These are phyloP conservation scores for Eupeodes luniger DNA, from an alignment of 2,888 invertebrate genomes.

Conservation along the genomic window DNA sequence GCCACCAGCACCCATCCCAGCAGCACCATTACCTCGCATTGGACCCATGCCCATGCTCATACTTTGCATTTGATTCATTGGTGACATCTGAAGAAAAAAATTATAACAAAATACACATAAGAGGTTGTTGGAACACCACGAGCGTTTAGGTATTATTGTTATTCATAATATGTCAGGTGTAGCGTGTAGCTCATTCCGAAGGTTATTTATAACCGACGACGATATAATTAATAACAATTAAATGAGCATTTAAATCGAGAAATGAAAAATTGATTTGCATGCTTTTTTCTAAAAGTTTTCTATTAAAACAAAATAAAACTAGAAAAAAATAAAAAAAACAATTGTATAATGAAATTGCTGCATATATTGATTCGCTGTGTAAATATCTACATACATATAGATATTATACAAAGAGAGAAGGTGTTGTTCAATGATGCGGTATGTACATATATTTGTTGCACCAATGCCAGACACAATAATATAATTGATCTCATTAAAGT, in stretches of 20 bases:
- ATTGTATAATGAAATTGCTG: constrained; percentile 56
- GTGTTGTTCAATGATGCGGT: constrained; percentile 40
- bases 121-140: constrained; percentile 27
- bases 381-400: constrained; percentile 3
- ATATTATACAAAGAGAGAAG: constrained; percentile 12
- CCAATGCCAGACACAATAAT: constrained; percentile 63
- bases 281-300: constrained; percentile 38
- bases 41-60: constrained; percentile 88
- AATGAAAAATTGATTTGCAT: constrained; percentile 73
- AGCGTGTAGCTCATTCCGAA: constrained; percentile 50
- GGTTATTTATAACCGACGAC: constrained; percentile 66
- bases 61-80: constrained; percentile 90
- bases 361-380: constrained; percentile 39
- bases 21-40: constrained; percentile 77
- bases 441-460: constrained; percentile 43
- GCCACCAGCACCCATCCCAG: constrained; percentile 66
- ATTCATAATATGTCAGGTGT: constrained; percentile 59
- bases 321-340: constrained; percentile 28
- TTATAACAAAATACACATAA: constrained; percentile 39
- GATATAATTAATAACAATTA: constrained; percentile 73
- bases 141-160: constrained; percentile 21
- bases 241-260: constrained; percentile 68
- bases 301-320: not conserved
- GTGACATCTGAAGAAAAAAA: constrained; percentile 86
- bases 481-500: constrained; percentile 66